Evolutionary conservation across 1,140 invertebrate genomes (phyloP).

Genomic region (Phortica variegata): DNA sequence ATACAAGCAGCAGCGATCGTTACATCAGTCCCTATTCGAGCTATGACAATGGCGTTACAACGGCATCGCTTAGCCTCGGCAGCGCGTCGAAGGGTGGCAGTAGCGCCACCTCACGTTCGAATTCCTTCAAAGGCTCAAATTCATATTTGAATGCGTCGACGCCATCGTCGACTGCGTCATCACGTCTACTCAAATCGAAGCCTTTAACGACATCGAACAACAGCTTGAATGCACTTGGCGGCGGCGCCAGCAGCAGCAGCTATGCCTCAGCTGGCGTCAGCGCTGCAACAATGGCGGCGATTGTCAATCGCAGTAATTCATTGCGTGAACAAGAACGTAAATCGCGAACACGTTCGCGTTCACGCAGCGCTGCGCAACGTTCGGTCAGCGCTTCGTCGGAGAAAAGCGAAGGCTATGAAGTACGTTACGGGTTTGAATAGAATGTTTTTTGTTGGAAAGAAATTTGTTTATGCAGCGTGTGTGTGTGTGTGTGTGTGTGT

Average conservation of each 20-base stretch:
- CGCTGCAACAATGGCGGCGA: slow-evolving; percentile 43
- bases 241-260: slow-evolving; percentile 6
- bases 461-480: too few relatives aligned
- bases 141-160: slow-evolving; percentile 13
- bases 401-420: slow-evolving; percentile 69
- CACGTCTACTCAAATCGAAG: slow-evolving; percentile 38
- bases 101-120: too few relatives aligned
- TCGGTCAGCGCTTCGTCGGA: slow-evolving; percentile 54
- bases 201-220: slow-evolving; percentile 44
- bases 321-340: slow-evolving; percentile 54
- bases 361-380: slow-evolving; percentile 44
- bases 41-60: slow-evolving; percentile 56
- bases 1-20: slow-evolving; percentile 35
- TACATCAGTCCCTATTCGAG: slow-evolving; percentile 53
- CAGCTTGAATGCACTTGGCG: slow-evolving; percentile 32
- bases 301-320: slow-evolving; percentile 44
- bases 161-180: slow-evolving; percentile 6
- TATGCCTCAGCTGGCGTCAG: slow-evolving; percentile 22
- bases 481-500: too few relatives aligned
- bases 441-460: slow-evolving; percentile 20
- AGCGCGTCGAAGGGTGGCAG: slow-evolving; percentile 27
- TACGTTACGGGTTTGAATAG: slow-evolving; percentile 57
- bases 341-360: slow-evolving; percentile 46
- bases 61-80: slow-evolving; percentile 46
- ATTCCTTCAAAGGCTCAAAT: slow-evolving; percentile 34